A percentile compares a stretch with the other conserved stretches of the same genome.
Conservation (phyloP, 2,888 invertebrate species). For the Boloria euphrosyne region DNA sequence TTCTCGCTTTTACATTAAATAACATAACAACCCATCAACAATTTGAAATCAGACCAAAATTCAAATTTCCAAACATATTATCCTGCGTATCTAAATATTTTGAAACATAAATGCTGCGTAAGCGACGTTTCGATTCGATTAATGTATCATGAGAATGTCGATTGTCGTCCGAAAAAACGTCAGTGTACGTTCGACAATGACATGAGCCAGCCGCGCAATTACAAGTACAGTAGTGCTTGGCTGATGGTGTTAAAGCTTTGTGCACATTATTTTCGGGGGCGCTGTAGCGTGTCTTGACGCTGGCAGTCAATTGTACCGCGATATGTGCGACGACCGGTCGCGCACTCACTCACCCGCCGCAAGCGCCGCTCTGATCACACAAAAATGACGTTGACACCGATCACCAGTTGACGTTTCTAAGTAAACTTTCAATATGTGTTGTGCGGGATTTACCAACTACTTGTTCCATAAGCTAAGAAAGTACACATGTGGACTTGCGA, state of each 20-base stretch:
- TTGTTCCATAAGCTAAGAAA: slow-evolving; percentile 76
- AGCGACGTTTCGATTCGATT: slow-evolving; percentile 41
- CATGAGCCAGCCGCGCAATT: slow-evolving; percentile 50
- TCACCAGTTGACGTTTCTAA: slow-evolving; percentile 52
- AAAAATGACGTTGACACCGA: slow-evolving; percentile 64
- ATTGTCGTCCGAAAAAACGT: slow-evolving; percentile 63
- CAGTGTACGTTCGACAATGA: slow-evolving; percentile 66
- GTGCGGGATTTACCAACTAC: slow-evolving; percentile 73
- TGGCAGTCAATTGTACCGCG: slow-evolving; percentile 62
- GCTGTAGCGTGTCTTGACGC: slow-evolving; percentile 49
- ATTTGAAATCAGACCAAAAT: too few species aligned
- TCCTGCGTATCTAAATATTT: too few species aligned
- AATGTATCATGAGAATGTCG: slow-evolving; percentile 71
- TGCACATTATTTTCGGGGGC: slow-evolving; percentile 62
- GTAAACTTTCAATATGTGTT: slow-evolving; percentile 67
- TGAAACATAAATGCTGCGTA: slow-evolving; percentile 16
- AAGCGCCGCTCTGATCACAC: slow-evolving; percentile 47
- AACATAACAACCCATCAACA: too few species aligned
- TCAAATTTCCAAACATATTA: too few species aligned
- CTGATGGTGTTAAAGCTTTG: slow-evolving; percentile 45
- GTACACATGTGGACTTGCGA: slow-evolving; percentile 77
- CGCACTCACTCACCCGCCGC: slow-evolving; percentile 46
- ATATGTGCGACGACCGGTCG: slow-evolving; percentile 66
- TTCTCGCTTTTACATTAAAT: too few species aligned
- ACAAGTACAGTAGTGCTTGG: slow-evolving; percentile 32